Evolutionary conservation across 1,140 invertebrate species (phyloP), one percentile per base, ranked within the genome.

Genomic region (Brachionus asplanchnoidis): DNA sequence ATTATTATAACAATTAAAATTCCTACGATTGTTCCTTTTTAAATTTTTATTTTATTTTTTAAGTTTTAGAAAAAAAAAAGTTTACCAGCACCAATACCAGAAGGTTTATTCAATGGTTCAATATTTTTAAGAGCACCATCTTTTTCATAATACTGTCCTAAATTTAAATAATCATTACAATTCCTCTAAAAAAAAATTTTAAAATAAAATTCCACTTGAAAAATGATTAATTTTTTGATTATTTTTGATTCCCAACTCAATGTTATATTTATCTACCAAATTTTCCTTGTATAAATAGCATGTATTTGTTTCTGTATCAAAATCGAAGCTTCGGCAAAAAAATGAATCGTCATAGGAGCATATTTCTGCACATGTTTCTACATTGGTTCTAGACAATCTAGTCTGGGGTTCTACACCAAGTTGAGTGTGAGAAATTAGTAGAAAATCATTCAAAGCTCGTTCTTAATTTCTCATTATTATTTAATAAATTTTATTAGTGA

Each of bases 261-360:
- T 11, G 14, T 14, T 42, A 44, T 36, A 68, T 46, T 82, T 82
- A 12, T 82, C 79, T 7, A 66, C 40, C 11, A 82, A 65, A 68
- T 82, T 82, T 46, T 60, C 53, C 42, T 44, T 65, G n/a, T 82
- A 82, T 7, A 82, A 65, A n/a, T 36, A 42, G 60, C 79, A 82
- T 23, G 28, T 82, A 4, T 26, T 60, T 68, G 28, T 26, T 9
- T 60, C 53, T 7, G 42, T 46, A 65, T 28, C 20, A 44, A 28
- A 82, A 7, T 82, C 79, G 11, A 82, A 82, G 17, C 79, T 82
- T 40, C 79, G 12, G 40, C 79, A 82, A 46, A 82, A 82, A 82
- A 82, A 60, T 5, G 36, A 11, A 14, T 82, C 65, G 26, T 82
- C 50, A 82, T 17, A 32, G n/a, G 36, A 53, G 28, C 79, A 82